These are phyloP conservation scores for Neogobius melanostomus DNA, from an alignment of 2,113 vertebrate genomes.

Conservation along the genomic window DNA sequence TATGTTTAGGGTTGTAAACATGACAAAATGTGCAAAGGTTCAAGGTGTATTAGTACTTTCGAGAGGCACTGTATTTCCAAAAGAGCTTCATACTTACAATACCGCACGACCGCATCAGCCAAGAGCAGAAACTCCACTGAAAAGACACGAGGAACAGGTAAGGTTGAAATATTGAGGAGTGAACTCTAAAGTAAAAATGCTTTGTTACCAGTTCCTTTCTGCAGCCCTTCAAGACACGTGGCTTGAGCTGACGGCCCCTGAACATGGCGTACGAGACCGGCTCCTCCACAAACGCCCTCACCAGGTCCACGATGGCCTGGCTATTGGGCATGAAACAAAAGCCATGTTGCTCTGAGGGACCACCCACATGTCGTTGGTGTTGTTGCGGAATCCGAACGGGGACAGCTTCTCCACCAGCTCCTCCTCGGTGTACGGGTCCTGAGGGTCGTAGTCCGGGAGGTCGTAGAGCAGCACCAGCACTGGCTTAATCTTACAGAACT, in stretches of 20 bases:
- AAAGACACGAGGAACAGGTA: no score
- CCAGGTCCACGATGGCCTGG: fast-evolving
- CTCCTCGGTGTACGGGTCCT: constrained; percentile 29
- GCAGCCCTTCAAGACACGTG: fast-evolving
- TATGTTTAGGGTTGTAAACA: no score
- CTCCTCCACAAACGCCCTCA: fast-evolving
- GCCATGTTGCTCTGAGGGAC: constrained; percentile 29
- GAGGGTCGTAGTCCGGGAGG: constrained; percentile 3
- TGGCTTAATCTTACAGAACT: fast-evolving
- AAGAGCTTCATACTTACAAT: no score
- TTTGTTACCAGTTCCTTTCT: neutral
- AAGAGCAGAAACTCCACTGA: no score
- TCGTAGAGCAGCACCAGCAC: neutral
- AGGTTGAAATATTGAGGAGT: no score
- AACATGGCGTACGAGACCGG: neutral
- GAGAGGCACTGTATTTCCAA: no score
- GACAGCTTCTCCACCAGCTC: constrained; percentile 11
- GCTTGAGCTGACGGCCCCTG: fast-evolving
- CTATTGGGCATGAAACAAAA: constrained; percentile 16
- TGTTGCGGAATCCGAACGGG: constrained; percentile 4
- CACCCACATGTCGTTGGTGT: neutral
- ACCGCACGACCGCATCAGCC: no score
- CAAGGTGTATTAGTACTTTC: no score
- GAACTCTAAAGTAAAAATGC: no score
- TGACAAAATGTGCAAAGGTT: no score